Conservation (phyloP, 2,113 vertebrate genomes). For the Recurvirostra avosetta region DNA sequence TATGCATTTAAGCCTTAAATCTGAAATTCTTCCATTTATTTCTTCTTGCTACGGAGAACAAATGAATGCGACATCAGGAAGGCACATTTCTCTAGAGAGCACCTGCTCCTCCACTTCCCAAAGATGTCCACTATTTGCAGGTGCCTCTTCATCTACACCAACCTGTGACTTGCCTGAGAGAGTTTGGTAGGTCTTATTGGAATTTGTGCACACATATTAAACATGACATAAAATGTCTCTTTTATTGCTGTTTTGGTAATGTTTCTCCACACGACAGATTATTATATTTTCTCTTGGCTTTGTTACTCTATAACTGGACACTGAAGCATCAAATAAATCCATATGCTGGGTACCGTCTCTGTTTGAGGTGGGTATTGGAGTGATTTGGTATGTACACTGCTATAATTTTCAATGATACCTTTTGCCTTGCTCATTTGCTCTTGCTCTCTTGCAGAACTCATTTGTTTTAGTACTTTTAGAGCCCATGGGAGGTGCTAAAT, state of each 20-base stretch:
- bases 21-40: neutral
- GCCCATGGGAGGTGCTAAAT: neutral
- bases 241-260: neutral
- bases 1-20: neutral
- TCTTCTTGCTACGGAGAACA: neutral
- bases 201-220: neutral
- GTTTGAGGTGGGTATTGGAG: neutral
- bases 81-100: neutral
- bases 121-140: neutral
- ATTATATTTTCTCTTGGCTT: neutral
- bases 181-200: rapidly evolving
- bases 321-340: neutral
- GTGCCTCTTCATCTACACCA: neutral
- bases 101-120: neutral
- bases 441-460: neutral
- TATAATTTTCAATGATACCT: neutral
- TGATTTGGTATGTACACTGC: neutral
- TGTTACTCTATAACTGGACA: neutral
- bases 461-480: neutral
- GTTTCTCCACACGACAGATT: neutral
- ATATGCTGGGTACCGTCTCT: neutral
- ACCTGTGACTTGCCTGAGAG: neutral
- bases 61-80: neutral
- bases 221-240: neutral
- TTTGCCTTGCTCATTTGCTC: neutral